Evolutionary conservation across 2,888 invertebrate species (phyloP).

Genomic region (Gisinianus flammeolus): DNA sequence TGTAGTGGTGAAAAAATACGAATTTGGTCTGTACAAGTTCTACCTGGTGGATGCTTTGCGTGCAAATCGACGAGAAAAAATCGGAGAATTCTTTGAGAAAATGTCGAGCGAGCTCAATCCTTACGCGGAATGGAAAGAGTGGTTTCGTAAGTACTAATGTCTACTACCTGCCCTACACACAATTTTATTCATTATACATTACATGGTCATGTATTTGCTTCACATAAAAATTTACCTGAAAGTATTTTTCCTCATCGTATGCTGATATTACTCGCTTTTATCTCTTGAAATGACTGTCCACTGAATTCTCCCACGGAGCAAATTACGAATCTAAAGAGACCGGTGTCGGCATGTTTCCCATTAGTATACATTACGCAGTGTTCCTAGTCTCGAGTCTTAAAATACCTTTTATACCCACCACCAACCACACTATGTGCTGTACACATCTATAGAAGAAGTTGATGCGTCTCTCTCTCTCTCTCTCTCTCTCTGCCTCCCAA

Average conservation of each 20-base stretch:
- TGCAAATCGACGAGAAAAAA: constrained; percentile 81
- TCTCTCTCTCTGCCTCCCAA: constrained; percentile 11
- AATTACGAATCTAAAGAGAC: not conserved
- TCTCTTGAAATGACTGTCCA: not conserved
- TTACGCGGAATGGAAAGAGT: constrained; percentile 93
- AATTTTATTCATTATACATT: not conserved
- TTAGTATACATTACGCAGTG: not conserved
- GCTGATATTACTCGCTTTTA: not conserved
- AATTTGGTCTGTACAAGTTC: constrained; percentile 68
- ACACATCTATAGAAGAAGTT: not conserved
- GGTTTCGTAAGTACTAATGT: constrained; percentile 81
- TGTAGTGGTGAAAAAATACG: constrained; percentile 58
- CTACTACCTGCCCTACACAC: not conserved
- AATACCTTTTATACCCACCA: not conserved
- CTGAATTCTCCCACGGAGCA: not conserved
- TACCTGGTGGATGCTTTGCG: constrained; percentile 86
- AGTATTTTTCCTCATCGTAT: not conserved
- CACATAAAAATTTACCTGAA: not conserved
- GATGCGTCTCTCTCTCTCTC: not conserved
- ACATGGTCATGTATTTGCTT: not conserved
- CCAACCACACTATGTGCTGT: no score
- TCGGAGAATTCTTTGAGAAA: constrained; percentile 86
- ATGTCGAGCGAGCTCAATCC: constrained; percentile 85
- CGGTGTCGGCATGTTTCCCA: not conserved
- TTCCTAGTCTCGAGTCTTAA: not conserved